Evolutionary conservation across 2,113 vertebrate genomes (phyloP), one percentile per base, ranked within the genome.

Genomic region (Hippopotamus amphibius): DNA sequence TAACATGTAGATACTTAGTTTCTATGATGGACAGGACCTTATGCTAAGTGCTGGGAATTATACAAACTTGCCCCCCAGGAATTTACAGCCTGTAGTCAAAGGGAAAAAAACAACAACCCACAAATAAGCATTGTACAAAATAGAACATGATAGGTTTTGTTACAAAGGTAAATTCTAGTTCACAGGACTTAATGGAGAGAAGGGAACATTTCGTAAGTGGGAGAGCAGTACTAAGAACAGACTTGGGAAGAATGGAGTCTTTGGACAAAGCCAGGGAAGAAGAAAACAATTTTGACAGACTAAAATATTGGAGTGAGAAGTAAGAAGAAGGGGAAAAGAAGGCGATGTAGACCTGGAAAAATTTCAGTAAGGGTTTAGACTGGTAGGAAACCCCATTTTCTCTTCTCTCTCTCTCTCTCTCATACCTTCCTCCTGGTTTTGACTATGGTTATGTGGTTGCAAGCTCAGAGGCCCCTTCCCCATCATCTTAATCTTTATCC

Each of bases 401-500:
- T 50, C 6, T n/a, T 14, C 26, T 48, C 4, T 37, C 15, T 1
- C 26, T 79, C 1, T 41, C 7, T 7, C 15, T 59, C 65, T 43
- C 5, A 1, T 2, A 1, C 16, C 9, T 74, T 85, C n/a, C 43
- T 48, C 24, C 24, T 21, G 22, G 48, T 83, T 81, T 79, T 86
- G 15, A 24, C 79, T 68, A 16, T n/a, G 7, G 3, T 85, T 81
- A 37, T 50, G 21, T 24, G 17, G 11, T 91, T 59, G 57, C 12
- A 57, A 43, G 16, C 37, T 85, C 46, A 89, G 4, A 72, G 1
- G n/a, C 9, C 1, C 21, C 43, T 88, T 63, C 28, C 30, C 4
- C 57, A 15, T 57, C 33, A 63, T 94, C 65, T 61, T 96, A 77
- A 63, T 90, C 69, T 96, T 71, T 74, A 83, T 26, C n/a, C n/a